Conservation (phyloP, 2,113 vertebrate genomes). For the Meles meles region DNA sequence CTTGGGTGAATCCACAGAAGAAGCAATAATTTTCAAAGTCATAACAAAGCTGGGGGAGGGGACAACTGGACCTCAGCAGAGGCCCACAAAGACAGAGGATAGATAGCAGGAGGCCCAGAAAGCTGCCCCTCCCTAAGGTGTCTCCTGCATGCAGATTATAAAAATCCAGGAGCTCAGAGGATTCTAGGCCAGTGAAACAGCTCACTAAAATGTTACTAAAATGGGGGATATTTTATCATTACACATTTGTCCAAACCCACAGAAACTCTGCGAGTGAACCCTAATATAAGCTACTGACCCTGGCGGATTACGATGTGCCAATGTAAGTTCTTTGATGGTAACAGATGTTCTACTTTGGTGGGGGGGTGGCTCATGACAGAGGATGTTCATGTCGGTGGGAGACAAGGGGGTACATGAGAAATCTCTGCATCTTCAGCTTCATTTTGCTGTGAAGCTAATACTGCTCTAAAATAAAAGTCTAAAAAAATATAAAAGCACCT, state of each 20-base stretch:
- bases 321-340: neutral
- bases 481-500: neutral
- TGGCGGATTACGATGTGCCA: neutral
- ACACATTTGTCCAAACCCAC: neutral
- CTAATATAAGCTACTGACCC: neutral
- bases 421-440: neutral
- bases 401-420: neutral
- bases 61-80: neutral
- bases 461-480: neutral
- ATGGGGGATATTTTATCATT: neutral
- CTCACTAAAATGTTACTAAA: neutral
- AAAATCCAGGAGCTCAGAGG: neutral
- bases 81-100: neutral
- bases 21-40: neutral
- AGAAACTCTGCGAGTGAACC: neutral
- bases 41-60: neutral
- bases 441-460: neutral
- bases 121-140: neutral
- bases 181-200: neutral
- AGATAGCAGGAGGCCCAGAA: neutral
- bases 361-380: neutral
- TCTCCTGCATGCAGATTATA: neutral
- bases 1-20: neutral
- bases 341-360: neutral
- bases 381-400: neutral